Evolutionary conservation across 1,140 invertebrate genomes (phyloP), one percentile per base, ranked within the genome.

Genomic region (Drosophila bocqueti): DNA sequence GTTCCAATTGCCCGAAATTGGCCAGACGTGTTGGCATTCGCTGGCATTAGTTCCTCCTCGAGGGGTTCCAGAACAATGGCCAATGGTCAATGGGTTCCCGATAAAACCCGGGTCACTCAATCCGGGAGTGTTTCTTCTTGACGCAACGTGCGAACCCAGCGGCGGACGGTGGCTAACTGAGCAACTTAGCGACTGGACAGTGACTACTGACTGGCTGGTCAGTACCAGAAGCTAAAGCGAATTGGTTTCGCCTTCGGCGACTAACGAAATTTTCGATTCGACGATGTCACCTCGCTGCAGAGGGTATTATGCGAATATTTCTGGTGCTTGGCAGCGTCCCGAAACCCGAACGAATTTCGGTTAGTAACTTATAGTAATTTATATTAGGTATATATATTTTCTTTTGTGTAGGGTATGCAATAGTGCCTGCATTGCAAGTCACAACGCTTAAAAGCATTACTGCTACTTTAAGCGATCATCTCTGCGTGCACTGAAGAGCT

Each of bases 11-110:
- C 49, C 54, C 67, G 58, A 75, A 90, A 90, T 68, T 83, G 67
- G 65, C 65, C 69, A 87, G 73, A 87, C 84, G 84, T 87, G 84
- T 61, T 78, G 85, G 84, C 81, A 87, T 79, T 78, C 54, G 38
- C 21, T 71, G 76, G 52, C 66, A 71, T 71, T 78, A 64, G 66
- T 49, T 57, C 36, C 45, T 79, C 24, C 45, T 57, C 54, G 50
- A 40, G 54, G 49, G 58, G 31, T 43, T 29, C 54, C 46, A 21
- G 24, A 74, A 59, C 46, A 71, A 68, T 26, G n/a, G 24, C 24
- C 24, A 26, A 26, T 47, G 40, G 26, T 71, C 64, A 58, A 55
- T 54, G 65, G 43, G 36, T 47, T 63, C 40, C 50, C 57, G 45
- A 63, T 38, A 46, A 43, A 61, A 31, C 43, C 46, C 66, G 45